Evolutionary conservation across 1,140 invertebrate genomes (phyloP), one percentile per base, ranked within the genome.

Genomic region (Macrocentrus cingulum): DNA sequence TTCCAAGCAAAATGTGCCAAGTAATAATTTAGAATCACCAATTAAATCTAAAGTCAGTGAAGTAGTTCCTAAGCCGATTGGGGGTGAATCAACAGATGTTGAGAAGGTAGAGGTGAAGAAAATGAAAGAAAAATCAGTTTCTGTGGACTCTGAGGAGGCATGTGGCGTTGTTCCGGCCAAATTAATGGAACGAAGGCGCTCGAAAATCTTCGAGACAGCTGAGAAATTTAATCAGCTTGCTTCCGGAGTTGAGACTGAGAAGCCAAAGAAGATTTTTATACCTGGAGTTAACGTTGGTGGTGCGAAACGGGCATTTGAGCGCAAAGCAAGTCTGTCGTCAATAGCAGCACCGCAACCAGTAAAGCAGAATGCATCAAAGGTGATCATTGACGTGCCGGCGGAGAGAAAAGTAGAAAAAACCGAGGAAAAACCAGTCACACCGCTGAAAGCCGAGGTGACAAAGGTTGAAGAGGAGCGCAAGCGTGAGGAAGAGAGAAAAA

Each of bases 301-400:
- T 68, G 90, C 89, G 51, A 92, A 91, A 64, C 87, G 89, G 63
- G 90, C 90, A 63, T 93, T 91, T 71, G 91, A 93, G 66, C 79
- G 88, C 22, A 87, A 88, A 77, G 89, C 85, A 20, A 90, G 84
- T 63, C 81, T 86, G 29, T 88, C 83, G 0, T 84, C 67, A 39
- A 78, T 66, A 9, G 79, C 67, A 56, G 74, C 64, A 58, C 74
- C 79, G 1, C 45, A 37, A 3, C 57, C 71, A 2, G 56, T 62
- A 0, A 70, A 59, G 13, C 42, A 15, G 11, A 61, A 19, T 22
- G 62, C 69, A 4, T 65, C 74, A 1, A 79, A 77, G 42, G 36
- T 77, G 7, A 76, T 76, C 34, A 75, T 76, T 29, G 74, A 78
- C 48, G 70, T 72, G 2, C 64, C 71, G n/a, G 61, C 25, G 36